phyloP scores from a whole-genome alignment of 2,888 invertebrate genomes.

The Pristionchus japonicus region DNA sequence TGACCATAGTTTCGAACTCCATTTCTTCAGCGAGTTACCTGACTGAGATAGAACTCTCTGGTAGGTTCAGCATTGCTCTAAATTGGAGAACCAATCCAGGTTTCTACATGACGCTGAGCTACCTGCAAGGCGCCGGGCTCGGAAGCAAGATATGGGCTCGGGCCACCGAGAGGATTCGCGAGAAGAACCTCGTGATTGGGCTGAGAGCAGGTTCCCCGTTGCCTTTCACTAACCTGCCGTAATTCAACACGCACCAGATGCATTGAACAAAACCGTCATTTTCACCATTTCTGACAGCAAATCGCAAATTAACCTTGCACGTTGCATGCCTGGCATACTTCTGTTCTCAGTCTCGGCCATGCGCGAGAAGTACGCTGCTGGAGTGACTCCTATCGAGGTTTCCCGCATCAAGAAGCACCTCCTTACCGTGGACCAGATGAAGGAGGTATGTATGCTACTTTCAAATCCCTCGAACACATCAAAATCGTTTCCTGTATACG shows the following conservation, averaged over 20 bases:
- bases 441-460: neutral
- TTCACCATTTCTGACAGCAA: too few relatives aligned
- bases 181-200: neutral
- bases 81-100: too few relatives aligned
- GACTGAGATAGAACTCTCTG: too few relatives aligned
- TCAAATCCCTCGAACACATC: neutral
- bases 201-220: neutral
- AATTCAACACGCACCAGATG: too few relatives aligned
- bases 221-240: too few relatives aligned
- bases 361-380: neutral
- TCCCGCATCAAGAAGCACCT: constrained; percentile 13
- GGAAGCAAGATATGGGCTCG: neutral
- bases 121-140: neutral
- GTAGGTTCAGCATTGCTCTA: too few relatives aligned
- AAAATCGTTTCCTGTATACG: too few relatives aligned
- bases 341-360: neutral
- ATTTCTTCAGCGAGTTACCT: too few relatives aligned
- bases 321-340: too few relatives aligned
- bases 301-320: too few relatives aligned
- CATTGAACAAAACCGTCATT: too few relatives aligned
- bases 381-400: neutral
- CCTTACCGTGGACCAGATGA: constrained; percentile 27
- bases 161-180: neutral
- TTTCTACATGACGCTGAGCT: neutral
- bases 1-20: too few relatives aligned